Evolutionary conservation across 2,888 invertebrate genomes (phyloP).

Genomic region (Noctua janthina): DNA sequence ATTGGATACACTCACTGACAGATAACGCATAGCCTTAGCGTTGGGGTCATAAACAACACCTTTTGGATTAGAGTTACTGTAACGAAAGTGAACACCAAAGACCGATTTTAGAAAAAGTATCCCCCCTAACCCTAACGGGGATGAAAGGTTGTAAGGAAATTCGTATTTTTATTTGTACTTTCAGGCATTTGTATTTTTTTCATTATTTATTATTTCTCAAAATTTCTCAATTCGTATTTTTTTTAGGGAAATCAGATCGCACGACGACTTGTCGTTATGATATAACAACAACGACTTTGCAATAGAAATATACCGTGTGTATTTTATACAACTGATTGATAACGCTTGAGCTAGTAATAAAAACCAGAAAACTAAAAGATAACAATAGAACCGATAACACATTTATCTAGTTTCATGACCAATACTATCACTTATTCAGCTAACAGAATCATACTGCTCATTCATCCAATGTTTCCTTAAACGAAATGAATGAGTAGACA

Average conservation of each 20-base stretch:
- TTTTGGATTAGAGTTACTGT: background rate
- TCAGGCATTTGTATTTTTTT: background rate
- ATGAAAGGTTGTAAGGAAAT: background rate
- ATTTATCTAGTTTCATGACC: constrained; percentile 29
- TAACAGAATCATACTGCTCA: constrained; percentile 32
- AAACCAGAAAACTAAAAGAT: background rate
- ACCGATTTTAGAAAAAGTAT: background rate
- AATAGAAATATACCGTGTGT: background rate
- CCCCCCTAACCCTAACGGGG: too few species aligned
- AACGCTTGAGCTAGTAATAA: background rate
- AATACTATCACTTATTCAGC: constrained; percentile 23
- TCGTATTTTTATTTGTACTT: background rate
- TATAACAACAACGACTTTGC: background rate
- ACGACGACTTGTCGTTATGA: background rate
- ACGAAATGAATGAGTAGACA: constrained; percentile 59
- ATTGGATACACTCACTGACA: too few species aligned
- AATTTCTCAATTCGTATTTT: too few species aligned
- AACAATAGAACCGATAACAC: background rate
- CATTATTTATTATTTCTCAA: too few species aligned
- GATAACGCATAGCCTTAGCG: background rate
- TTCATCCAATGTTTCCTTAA: constrained; percentile 45
- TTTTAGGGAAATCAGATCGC: background rate
- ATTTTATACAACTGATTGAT: constrained; percentile 3
- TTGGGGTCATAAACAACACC: background rate
- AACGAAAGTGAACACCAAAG: background rate